Evolutionary conservation across 2,113 vertebrate species (phyloP), one percentile per base, ranked within the genome.

Genomic region (Microtus oregoni): DNA sequence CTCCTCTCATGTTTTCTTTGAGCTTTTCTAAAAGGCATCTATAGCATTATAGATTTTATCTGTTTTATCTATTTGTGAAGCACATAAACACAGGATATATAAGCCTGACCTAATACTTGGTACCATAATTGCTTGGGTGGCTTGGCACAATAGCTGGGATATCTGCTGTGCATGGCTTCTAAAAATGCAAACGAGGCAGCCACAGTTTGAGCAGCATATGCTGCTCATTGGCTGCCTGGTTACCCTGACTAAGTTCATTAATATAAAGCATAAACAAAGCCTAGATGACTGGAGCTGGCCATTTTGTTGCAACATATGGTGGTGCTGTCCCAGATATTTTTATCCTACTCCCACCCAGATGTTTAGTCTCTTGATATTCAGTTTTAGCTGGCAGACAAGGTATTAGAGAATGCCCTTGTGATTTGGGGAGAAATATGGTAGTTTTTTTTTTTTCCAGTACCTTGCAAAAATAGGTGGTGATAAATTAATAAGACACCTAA

Each of bases 141-240:
- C 0, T 63, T 32, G 41, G 19, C 9, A 17, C 41, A 58, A 7
- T 0, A 2, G 13, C 65, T 65, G 8, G 5, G 4, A 35, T 9
- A 17, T 90, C 70, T 92, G 52, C 52, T 24, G 3, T 32, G 58
- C 3, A 61, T 92, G 87, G 58, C 75, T 58, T 92, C 63, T 96
- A 47, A 2, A 96, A 94, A 61, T 72, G 73, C n/a, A 72, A n/a
- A 7, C 82, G 17, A 94, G 95, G 92, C 95, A 92, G 52, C 6
- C 77, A 12, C 88, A 90, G 72, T 94, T 92, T 94, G 88, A 94
- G 50, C 7, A 95, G 20, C 98, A 98, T 97, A 97, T 97, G 98
- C 93, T 97, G 75, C 91, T 96, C 9, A 63, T 94, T 97, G 97
- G 92, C 95, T 93, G 55, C 91, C 93, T 92, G 55, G 28, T 89